These are phyloP conservation scores for Ara ararauna DNA, from an alignment of 2,797 vertebrate genomes.

Conservation along the genomic window DNA sequence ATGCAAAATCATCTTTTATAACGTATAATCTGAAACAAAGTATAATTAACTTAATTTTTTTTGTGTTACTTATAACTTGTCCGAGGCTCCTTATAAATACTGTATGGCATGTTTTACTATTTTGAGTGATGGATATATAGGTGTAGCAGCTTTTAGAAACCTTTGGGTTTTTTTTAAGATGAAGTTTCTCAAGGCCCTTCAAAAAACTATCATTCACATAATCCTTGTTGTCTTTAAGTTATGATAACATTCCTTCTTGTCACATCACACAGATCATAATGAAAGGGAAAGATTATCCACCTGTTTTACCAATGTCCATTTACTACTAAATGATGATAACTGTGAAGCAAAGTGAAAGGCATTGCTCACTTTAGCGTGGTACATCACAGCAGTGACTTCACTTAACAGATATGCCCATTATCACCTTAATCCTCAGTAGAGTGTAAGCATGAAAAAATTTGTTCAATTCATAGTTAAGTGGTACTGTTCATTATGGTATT, in stretches of 20 bases:
- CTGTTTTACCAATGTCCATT: conserved; percentile 48
- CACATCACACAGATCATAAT: conserved; percentile 53
- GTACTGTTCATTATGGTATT: not conserved
- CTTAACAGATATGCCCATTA: not conserved
- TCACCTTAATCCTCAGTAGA: not conserved
- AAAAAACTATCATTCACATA: conserved; percentile 42
- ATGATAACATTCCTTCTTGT: conserved; percentile 65
- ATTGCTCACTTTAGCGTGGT: not conserved
- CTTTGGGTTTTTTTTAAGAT: not conserved
- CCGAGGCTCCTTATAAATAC: not conserved
- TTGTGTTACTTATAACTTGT: not conserved
- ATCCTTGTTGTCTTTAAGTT: conserved; percentile 61
- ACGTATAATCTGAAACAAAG: not conserved
- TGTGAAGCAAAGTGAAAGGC: not conserved
- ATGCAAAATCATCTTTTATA: not conserved
- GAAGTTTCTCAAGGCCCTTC: conserved; percentile 18
- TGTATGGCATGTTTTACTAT: not conserved
- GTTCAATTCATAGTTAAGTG: not conserved
- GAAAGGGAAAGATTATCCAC: conserved; percentile 67
- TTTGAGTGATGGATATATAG: not conserved
- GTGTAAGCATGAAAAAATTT: not conserved
- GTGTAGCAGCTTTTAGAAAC: conserved; percentile 17
- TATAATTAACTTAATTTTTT: not conserved
- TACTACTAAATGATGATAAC: conserved; percentile 19
- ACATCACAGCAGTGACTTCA: not conserved